Evolutionary conservation across 2,113 vertebrate genomes (phyloP), one percentile per base, ranked within the genome.

Genomic region (Archocentrus centrarchus): DNA sequence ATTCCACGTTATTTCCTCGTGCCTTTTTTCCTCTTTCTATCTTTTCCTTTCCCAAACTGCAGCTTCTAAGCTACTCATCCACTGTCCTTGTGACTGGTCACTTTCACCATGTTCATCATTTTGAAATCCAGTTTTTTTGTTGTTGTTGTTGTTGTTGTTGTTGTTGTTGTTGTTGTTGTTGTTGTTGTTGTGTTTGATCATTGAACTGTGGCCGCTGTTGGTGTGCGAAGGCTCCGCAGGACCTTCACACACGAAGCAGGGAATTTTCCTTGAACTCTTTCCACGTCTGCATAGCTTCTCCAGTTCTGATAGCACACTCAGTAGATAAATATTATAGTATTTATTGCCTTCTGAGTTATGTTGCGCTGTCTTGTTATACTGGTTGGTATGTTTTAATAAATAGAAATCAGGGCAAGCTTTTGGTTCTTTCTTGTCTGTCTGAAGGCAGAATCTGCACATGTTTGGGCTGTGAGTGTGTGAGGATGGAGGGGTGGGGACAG

Each of bases 161-260:
- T 80, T 79, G 8, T 50, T 84, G 58, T 87, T 39, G 37, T 39
- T 89, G 86, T 89, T 63, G 22, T 80, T 79, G 8, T 50, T 84
- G 58, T 87, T 88, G 83, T 39, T 39, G 37, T 39, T 89, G 86
- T 90, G 84, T 88, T 61, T 89, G 87, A 90, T 77, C 75, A 24
- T 64, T 62, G 80, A 92, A 80, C 78, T 88, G 86, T 92, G 81
- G 82, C 88, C 37, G 39, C 81, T 39, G 85, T 81, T 77, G 66
- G 90, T 95, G 94, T 93, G 75, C 88, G 91, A 89, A 94, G 95
- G 92, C 87, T 91, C 92, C 85, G n/a, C 64, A 20, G 89, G 91
- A 93, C 93, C 93, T 95, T 95, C 92, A 86, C 86, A 93, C 91
- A 92, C 73, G 4, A 86, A 76, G 55, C 86, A 27, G 77, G 22